Percentiles rank a stretch among this genome's conserved stretches.
These are phyloP conservation scores for Caligus rogercresseyi DNA, from an alignment of 1,140 invertebrate genomes.

Conservation along the genomic window DNA sequence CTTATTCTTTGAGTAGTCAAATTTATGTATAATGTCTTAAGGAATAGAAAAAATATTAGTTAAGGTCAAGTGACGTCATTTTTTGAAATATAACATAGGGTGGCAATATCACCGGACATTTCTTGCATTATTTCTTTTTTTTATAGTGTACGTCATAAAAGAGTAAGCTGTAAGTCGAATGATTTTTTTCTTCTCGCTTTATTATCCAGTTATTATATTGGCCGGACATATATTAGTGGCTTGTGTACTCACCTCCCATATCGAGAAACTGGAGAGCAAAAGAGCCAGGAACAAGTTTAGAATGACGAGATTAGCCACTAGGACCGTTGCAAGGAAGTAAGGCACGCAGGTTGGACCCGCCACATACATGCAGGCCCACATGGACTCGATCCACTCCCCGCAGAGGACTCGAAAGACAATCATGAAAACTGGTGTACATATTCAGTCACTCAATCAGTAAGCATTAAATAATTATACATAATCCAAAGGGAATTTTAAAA, in stretches of 20 bases:
- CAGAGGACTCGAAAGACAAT: constrained; percentile 90
- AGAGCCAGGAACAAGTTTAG: constrained; percentile 95
- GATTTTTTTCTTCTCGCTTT: no score
- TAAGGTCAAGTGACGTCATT: no score
- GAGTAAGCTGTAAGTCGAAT: no score
- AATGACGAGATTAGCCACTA: constrained; percentile 89
- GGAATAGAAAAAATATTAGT: no score
- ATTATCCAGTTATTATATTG: no score
- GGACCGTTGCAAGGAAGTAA: constrained; percentile 90
- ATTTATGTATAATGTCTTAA: no score
- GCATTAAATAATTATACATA: neutral
- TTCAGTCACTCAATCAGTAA: neutral
- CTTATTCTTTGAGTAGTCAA: no score
- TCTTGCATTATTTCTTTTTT: no score
- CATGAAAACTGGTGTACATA: constrained; percentile 48
- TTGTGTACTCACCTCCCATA: constrained; percentile 2
- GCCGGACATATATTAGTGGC: neutral
- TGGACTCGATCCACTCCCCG: constrained; percentile 95
- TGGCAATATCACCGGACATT: no score
- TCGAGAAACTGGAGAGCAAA: constrained; percentile 75
- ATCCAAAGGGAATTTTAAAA: no score
- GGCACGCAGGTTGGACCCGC: constrained; percentile 78
- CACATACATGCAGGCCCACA: constrained; percentile 90
- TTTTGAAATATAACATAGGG: no score
- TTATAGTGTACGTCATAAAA: no score